Percentiles rank a stretch among this genome's conserved stretches.
phyloP scores from a whole-genome alignment of 1,140 invertebrate species.

The Danaus plexippus region DNA sequence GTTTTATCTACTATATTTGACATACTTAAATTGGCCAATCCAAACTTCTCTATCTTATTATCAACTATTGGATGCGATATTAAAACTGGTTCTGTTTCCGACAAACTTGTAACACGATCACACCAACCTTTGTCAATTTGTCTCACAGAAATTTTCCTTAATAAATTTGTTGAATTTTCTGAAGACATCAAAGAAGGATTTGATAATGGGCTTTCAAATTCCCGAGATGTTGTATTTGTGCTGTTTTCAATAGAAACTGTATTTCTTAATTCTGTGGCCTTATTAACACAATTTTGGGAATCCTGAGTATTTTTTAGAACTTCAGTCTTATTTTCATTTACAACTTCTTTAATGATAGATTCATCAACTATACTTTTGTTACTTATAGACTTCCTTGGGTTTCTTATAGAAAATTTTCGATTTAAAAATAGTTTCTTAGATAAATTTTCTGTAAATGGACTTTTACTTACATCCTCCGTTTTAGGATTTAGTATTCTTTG shows the following conservation, averaged over 20 bases:
- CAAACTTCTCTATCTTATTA: conserved; percentile 38
- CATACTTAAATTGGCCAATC: conserved; percentile 51
- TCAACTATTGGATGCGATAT: conserved; percentile 5
- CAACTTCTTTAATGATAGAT: no score
- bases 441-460: conserved; percentile 60
- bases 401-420: conserved; percentile 78
- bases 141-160: conserved; percentile 29
- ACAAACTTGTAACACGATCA: conserved; percentile 50
- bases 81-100: background rate
- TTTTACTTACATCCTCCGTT: conserved; percentile 23
- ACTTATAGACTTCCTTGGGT: conserved; percentile 80
- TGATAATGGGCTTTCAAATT: background rate
- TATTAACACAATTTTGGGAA: no score
- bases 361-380: conserved; percentile 17
- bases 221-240: no score
- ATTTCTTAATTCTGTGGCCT: no score
- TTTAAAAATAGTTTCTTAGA: conserved; percentile 81
- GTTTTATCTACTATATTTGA: conserved; percentile 38
- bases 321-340: no score
- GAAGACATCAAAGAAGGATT: background rate
- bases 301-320: no score
- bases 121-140: conserved; percentile 73
- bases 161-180: conserved; percentile 3
- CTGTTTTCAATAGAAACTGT: no score
- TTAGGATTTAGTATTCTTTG: conserved; percentile 69